A percentile compares a stretch with the other conserved stretches of the same genome.
These are phyloP conservation scores for Euplagia quadripunctaria DNA, from an alignment of 2,888 invertebrate genomes.

Conservation along the genomic window DNA sequence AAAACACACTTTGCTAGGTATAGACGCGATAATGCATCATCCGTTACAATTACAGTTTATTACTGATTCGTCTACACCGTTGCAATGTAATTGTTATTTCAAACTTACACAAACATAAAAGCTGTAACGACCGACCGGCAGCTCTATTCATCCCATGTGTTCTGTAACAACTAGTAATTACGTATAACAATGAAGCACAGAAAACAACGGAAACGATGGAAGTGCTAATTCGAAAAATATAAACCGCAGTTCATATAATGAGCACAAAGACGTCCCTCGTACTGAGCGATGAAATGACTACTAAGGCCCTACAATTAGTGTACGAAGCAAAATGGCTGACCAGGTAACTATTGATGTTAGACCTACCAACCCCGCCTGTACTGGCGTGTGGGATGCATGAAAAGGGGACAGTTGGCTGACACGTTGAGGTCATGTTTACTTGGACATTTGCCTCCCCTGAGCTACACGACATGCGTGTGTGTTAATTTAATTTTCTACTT, in stretches of 20 bases:
- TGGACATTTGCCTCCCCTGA: constrained; percentile 72
- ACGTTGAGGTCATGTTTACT: constrained; percentile 51
- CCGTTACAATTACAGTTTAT: not conserved
- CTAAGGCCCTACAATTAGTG: constrained; percentile 79
- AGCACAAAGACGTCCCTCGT: constrained; percentile 77
- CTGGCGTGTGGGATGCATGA: constrained; percentile 4
- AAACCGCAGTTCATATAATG: constrained; percentile 78
- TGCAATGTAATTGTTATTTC: constrained; percentile 32
- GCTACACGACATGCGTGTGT: constrained; percentile 80
- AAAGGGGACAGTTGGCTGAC: constrained; percentile 48
- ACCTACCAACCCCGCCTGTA: constrained; percentile 31
- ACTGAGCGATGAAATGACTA: constrained; percentile 81
- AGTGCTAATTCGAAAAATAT: constrained; percentile 86
- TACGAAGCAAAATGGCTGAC: constrained; percentile 85
- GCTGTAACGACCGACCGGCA: constrained; percentile 29
- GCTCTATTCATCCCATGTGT: constrained; percentile 54
- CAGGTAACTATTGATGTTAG: constrained; percentile 56
- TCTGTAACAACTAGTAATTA: constrained; percentile 66
- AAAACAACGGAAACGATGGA: constrained; percentile 77
- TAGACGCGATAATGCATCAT: not conserved
- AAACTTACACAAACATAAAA: constrained; percentile 41
- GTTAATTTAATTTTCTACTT: constrained; percentile 86
- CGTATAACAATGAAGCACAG: constrained; percentile 73
- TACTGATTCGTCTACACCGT: not conserved
- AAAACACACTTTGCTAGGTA: too few relatives aligned